These are phyloP conservation scores for Strix aluco DNA, from an alignment of 2,113 vertebrate genomes.

Conservation along the genomic window DNA sequence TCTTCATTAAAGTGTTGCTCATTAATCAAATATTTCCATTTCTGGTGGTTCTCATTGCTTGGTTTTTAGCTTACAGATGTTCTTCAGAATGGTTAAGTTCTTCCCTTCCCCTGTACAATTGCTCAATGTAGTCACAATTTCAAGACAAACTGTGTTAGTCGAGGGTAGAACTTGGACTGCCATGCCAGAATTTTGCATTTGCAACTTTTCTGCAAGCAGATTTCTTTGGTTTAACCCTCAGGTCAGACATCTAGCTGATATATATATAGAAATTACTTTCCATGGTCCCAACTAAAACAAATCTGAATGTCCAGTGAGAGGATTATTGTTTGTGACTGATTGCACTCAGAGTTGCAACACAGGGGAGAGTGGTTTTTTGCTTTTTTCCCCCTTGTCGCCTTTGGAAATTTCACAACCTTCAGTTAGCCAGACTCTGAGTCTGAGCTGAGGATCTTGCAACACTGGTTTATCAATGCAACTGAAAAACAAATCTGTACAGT, in stretches of 20 bases:
- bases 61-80: neutral
- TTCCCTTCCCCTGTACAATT: neutral
- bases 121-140: neutral
- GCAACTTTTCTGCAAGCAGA: neutral
- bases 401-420: constrained; percentile 65
- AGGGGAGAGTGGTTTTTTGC: neutral
- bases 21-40: neutral
- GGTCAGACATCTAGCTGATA: constrained; percentile 40
- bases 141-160: neutral
- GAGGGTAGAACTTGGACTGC: neutral
- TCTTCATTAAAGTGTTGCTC: neutral
- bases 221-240: constrained; percentile 36
- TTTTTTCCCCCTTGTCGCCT: neutral
- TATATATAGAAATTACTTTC: constrained; percentile 41
- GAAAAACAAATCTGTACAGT: constrained; percentile 40
- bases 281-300: constrained; percentile 1
- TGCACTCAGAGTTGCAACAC: constrained; percentile 62
- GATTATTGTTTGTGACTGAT: constrained; percentile 24
- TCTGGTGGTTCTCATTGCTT: neutral
- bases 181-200: neutral
- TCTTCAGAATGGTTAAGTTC: neutral
- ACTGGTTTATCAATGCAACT: constrained; percentile 42
- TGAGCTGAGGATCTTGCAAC: constrained; percentile 56
- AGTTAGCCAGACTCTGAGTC: constrained; percentile 23
- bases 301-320: constrained; percentile 16